Base-by-base conservation (phyloP, 2,888 invertebrate genomes). In the Chymomyza fuscimana region DNA sequence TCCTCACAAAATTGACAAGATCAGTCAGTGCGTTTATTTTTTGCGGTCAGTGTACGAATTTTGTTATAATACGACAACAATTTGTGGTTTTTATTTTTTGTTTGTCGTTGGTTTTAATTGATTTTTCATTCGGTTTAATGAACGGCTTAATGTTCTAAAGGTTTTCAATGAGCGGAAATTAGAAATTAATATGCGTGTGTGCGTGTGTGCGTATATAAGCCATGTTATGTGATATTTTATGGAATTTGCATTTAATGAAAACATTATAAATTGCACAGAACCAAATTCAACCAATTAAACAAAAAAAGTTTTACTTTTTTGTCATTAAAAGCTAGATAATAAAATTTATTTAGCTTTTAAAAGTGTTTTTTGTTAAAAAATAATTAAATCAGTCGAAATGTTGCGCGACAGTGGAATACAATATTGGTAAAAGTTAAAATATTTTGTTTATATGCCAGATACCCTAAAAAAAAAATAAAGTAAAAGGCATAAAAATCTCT, bases 21-120 rank as follows among this genome's bases (percentile, higher is more conserved):
- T 85, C 60, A 36, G 67, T 65, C 59, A 16, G 40, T 56, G 62
- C 51, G 40, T 58, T 10, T 58, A 25, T 15, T 58, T 58, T 46
- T 46, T 46, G 56, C 40, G 40, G 40, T 12, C n/a, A 70, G 63
- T 36, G 60, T 62, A 19, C 2, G 58, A 52, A 52, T 72, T 67
- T 65, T 64, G 69, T 68, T 67, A 63, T 82, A 72, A 72, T 82
- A 85, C 60, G 86, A 86, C 70, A 56, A 65, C 79, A 84, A 22
- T 79, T 84, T 83, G 87, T 52, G 83, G 83, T 73, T 75, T 65
- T 65, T 62, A 80, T 78, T 87, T 84, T 82, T 82, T 78, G 83
- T 74, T 81, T 72, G 67, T 65, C 61, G 67, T 58, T 60, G 68
- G 59, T 72, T 78, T 75, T 87, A 84, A 84, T 84, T 84, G 83